A percentile compares a stretch with the other conserved stretches of the same genome.
phyloP scores from a whole-genome alignment of 1,140 invertebrate genomes.

The Papilio helenus region DNA sequence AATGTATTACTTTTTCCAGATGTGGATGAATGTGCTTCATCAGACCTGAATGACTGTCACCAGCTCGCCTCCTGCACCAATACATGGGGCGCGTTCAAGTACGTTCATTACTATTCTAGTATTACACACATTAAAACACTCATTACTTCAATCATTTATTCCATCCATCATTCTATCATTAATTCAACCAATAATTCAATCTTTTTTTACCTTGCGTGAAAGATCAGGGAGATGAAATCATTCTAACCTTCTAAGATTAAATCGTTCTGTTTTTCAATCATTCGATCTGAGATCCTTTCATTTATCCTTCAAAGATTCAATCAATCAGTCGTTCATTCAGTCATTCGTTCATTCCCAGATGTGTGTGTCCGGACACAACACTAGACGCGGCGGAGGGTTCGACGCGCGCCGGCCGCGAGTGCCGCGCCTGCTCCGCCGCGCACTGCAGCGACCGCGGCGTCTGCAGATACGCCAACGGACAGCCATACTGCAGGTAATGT shows the following conservation, averaged over 20 bases:
- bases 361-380: conserved; percentile 91
- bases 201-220: no score
- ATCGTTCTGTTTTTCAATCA: conserved; percentile 82
- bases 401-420: conserved; percentile 87
- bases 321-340: not conserved
- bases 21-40: conserved; percentile 93
- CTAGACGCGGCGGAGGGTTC: conserved; percentile 87
- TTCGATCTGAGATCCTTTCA: no score
- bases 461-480: conserved; percentile 90
- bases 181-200: not conserved
- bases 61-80: conserved; percentile 93
- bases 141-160: not conserved
- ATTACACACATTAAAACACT: not conserved
- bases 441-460: conserved; percentile 93
- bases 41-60: conserved; percentile 96
- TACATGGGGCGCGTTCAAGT: conserved; percentile 93
- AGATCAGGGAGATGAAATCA: no score
- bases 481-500: conserved; percentile 90
- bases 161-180: not conserved
- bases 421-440: conserved; percentile 89
- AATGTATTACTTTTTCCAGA: conserved; percentile 83
- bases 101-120: not conserved
- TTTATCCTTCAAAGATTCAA: not conserved
- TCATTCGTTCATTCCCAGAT: conserved; percentile 73
- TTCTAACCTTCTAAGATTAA: no score